Evolutionary conservation across 2,888 invertebrate genomes (phyloP).

Genomic region (Invenusta paracnida): DNA sequence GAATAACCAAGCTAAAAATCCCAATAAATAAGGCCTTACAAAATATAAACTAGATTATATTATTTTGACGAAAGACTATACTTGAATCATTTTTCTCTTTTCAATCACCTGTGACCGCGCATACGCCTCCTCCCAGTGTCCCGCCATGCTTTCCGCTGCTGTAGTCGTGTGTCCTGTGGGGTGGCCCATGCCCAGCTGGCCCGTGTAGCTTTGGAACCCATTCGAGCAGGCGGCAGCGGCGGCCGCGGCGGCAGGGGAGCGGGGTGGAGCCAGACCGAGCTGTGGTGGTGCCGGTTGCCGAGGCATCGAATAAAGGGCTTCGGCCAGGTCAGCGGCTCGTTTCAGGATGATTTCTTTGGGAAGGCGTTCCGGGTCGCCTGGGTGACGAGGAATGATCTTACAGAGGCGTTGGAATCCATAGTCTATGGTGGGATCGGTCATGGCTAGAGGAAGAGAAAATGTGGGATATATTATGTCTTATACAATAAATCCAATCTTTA

Average conservation of each 20-base stretch:
- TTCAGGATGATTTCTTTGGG: conserved; percentile 98
- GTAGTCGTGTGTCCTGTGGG: neutral
- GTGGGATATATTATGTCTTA: no score
- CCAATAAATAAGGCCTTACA: no score
- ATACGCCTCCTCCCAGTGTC: conserved; percentile 58
- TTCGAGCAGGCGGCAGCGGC: conserved; percentile 28
- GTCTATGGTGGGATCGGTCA: conserved; percentile 98
- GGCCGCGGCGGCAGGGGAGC: conserved; percentile 2
- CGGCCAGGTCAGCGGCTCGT: conserved; percentile 92
- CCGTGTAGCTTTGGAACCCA: conserved; percentile 28
- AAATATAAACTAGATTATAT: no score
- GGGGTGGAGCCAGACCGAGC: neutral
- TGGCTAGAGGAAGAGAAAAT: no score
- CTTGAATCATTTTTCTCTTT: no score
- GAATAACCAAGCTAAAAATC: no score
- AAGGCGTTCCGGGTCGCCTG: conserved; percentile 94
- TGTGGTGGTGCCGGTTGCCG: neutral
- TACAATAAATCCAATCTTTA: no score
- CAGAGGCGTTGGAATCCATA: conserved; percentile 96
- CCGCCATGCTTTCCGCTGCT: conserved; percentile 43
- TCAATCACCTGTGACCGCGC: conserved; percentile 28
- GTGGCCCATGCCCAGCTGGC: neutral
- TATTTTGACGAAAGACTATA: no score
- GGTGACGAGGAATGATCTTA: conserved; percentile 94
- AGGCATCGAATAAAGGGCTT: conserved; percentile 72